Base-by-base conservation (phyloP, 2,797 vertebrate species). In the Diceros bicornis region DNA sequence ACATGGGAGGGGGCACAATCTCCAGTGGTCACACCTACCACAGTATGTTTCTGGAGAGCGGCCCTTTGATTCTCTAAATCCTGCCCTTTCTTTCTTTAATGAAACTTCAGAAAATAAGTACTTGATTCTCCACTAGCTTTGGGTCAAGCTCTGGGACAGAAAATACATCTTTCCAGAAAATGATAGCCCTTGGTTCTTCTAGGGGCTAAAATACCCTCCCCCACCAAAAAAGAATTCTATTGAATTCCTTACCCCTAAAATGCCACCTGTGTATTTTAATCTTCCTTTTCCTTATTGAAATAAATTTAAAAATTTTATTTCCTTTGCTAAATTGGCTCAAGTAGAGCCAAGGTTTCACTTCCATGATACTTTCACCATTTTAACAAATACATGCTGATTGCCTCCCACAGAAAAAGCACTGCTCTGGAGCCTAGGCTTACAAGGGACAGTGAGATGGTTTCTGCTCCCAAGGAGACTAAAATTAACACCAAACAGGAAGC, bases 61-160 rank as follows among this genome's bases (percentile, higher is more conserved):
- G 11, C 10, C n/a, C n/a, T 83, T 44, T 47, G 69, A 95, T 50
- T 71, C 62, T 94, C 57, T 88, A 14, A 88, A 87, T 91, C 90
- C 69, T 50, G 25, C 61, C 34, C 47, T 94, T 59, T 44, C 17
- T 41, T 75, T 64, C 55, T 52, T 72, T 72, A 27, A n/a, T 74
- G 69, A 93, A 89, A 89, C 75, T 72, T 66, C 47, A 90, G 95
- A 85, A 93, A 94, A 72, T 68, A 88, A 64, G 44, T 23, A 25
- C 25, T 81, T 66, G 50, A 68, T 92, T 96, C 0, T 1, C 20
- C 25, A 55, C 29, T n/a, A 44, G 41, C 55, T 78, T 69, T 71
- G 64, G 55, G 5, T 69, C 34, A 72, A 91, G 32, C 44, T 55
- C 5, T 13, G 29, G 29, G 41, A 44, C 34, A 9, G 7, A 21